Base-by-base conservation (phyloP, 2,888 invertebrate genomes). In the Tetheella fluctuosa region DNA sequence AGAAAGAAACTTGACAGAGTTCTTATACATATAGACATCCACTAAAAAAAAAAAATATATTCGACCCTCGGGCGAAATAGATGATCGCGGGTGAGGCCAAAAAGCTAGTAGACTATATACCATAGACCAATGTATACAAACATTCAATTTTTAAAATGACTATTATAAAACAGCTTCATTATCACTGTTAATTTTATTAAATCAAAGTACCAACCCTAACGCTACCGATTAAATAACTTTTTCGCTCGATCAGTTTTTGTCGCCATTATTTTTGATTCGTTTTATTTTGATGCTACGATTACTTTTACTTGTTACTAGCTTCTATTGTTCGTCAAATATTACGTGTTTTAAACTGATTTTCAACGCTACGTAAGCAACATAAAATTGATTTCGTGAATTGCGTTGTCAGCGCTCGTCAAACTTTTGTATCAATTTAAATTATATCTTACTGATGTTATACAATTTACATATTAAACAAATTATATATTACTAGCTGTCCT, bases 211-310 rank as follows among this genome's bases (percentile, higher is more conserved):
- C n/a, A 39, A n/a, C 39, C 39, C 39, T 39, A 39, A 7, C 15
- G n/a, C 6, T 7, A 34, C 12, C 15, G 13, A 39, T 48, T 48
- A 20, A 20, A 15, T 10, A 39, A 39, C 8, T 20, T 48, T 39
- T 48, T 48, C 10, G 20, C 20, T 48, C 1, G 13, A 34, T 3
- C 48, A 20, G 48, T 48, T 48, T 48, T 48, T 20, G 48, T 48
- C 20, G n/a, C 48, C 39, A n/a, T 39, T 39, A n/a, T 42, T 48
- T 48, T 48, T 10, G n/a, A 48, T 48, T 42, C 6, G 48, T 48
- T 20, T 48, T 48, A 20, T 48, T 48, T 6, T 17, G 42, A n/a
- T 20, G 48, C 2, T 8, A n/a, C 7, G 20, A 10, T 48, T 48
- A 20, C 48, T 48, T 20, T 48, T 48, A 10, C 48, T n/a, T 48